Percentiles rank a stretch among this genome's conserved stretches.
phyloP scores from a whole-genome alignment of 2,113 vertebrate species.

The Elephas maximus region DNA sequence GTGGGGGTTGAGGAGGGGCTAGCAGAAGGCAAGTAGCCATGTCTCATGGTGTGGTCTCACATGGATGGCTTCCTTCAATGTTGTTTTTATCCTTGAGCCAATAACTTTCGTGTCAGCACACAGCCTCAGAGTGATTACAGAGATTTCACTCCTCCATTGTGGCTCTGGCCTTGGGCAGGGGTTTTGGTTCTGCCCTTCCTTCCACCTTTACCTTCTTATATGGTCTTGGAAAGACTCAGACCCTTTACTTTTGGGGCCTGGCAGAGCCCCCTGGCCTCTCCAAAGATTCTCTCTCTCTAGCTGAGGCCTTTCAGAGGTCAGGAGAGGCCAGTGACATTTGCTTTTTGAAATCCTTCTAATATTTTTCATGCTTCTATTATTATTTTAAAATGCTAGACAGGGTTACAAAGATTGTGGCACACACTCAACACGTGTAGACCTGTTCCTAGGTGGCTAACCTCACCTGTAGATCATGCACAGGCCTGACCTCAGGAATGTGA shows the following conservation, averaged over 20 bases:
- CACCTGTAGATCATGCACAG: background rate
- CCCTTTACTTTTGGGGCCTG: too few species aligned
- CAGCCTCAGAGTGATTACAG: background rate
- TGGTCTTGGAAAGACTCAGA: background rate
- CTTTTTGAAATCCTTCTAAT: background rate
- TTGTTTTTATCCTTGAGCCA: background rate
- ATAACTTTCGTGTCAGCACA: background rate
- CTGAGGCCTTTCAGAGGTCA: background rate
- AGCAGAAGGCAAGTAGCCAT: background rate
- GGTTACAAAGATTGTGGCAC: background rate
- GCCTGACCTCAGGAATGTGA: background rate
- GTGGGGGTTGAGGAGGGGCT: background rate
- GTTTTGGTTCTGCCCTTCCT: background rate
- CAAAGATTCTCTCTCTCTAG: background rate
- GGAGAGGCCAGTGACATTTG: accelerated
- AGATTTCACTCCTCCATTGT: background rate
- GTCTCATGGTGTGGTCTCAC: background rate
- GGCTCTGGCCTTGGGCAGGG: background rate
- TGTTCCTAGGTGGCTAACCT: background rate
- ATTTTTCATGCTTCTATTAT: background rate
- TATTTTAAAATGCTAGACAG: background rate
- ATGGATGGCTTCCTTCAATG: background rate
- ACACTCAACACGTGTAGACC: background rate
- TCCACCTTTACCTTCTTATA: background rate
- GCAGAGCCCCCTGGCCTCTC: background rate